These are phyloP conservation scores for Diabrotica balteata DNA, from an alignment of 2,888 invertebrate genomes.

Conservation along the genomic window DNA sequence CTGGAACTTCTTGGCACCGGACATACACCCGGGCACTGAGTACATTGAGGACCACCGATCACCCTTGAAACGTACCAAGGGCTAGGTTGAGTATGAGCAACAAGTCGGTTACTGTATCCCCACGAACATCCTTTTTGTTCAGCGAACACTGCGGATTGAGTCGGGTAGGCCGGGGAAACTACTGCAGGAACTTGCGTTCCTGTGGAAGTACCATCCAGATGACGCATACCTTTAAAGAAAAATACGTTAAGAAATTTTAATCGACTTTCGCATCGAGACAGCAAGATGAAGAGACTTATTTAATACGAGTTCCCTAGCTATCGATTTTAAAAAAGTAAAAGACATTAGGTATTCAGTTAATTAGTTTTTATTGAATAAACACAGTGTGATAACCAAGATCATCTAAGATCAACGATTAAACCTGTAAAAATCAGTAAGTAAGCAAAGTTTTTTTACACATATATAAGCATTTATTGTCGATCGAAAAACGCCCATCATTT, in stretches of 20 bases:
- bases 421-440: no score
- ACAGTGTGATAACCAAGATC: no score
- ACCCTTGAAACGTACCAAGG: constrained; percentile 55
- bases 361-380: no score
- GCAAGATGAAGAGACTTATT: no score
- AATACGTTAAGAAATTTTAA: not conserved
- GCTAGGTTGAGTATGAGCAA: constrained; percentile 49
- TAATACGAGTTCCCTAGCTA: no score
- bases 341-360: no score
- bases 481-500: no score
- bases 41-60: constrained; percentile 57
- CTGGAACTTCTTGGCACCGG: constrained; percentile 60
- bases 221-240: constrained; percentile 53
- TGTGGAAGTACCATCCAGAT: constrained; percentile 52
- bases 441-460: no score
- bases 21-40: constrained; percentile 59
- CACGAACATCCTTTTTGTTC: constrained; percentile 61
- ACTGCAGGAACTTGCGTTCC: constrained; percentile 50
- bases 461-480: no score
- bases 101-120: constrained; percentile 61
- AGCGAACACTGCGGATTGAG: constrained; percentile 63
- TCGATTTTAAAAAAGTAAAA: no score
- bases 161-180: constrained; percentile 50
- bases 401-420: no score
- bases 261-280: no score